Evolutionary conservation across 2,797 vertebrate species (phyloP).

Genomic region (Apogon talboti): DNA sequence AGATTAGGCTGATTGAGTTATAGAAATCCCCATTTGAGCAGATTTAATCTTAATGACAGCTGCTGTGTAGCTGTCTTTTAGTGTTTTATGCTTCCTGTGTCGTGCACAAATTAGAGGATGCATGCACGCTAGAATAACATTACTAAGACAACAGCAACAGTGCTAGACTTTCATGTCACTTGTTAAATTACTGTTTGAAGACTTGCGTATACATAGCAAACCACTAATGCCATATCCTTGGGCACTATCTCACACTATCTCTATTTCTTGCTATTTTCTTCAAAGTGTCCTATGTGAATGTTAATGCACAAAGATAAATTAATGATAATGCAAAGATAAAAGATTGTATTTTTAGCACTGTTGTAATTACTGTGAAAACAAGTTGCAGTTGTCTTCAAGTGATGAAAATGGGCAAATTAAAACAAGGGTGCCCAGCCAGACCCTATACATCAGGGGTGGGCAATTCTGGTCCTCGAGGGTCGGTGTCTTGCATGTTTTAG

Average conservation of each 20-base stretch:
- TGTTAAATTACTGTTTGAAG: neutral
- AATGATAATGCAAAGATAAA: neutral
- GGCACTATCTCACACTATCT: accelerated
- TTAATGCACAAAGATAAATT: neutral
- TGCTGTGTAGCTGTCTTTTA: neutral
- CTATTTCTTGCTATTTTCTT: no score
- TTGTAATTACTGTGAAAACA: neutral
- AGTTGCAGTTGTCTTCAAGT: neutral
- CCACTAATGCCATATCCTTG: constrained; percentile 10
- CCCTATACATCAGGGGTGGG: no score
- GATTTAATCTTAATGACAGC: constrained; percentile 28
- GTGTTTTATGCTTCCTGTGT: neutral
- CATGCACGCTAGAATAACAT: no score
- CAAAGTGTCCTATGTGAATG: neutral
- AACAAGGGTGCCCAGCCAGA: no score
- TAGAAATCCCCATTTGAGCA: constrained; percentile 26
- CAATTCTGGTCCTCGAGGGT: no score
- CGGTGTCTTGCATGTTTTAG: no score
- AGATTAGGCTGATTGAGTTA: constrained; percentile 49
- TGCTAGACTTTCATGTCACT: neutral
- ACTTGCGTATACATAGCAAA: neutral
- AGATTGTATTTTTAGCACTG: neutral
- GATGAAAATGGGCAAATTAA: no score
- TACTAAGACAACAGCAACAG: no score
- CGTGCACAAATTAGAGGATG: no score